Evolutionary conservation across 2,797 vertebrate genomes (phyloP), one percentile per base, ranked within the genome.

Genomic region (Gallinago nigripennis): DNA sequence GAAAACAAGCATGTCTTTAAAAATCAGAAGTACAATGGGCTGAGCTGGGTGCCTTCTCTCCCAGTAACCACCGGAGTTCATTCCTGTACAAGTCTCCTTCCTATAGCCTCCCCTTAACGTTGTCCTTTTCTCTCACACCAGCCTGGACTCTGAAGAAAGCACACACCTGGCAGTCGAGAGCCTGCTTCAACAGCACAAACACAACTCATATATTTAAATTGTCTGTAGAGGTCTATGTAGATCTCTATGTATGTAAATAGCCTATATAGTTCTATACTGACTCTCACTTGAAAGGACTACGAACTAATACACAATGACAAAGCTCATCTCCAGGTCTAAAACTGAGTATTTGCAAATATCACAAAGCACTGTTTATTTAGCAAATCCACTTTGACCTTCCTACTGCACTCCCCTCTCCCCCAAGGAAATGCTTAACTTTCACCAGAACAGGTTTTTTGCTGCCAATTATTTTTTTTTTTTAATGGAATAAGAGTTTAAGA

Each of bases 111-210:
- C 31, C 66, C n/a, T 48, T 27, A 14, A 3, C 3, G 2, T 0
- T 35, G 57, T 3, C n/a, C 50, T 54, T 25, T 20, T 35, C 35
- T 33, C 65, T 24, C 6, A 3, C 9, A 48, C 18, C 54, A 78
- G 31, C 8, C 19, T 0, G 8, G 31, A 4, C 15, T 12, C 30
- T 9, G 20, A 51, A 66, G 51, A 19, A 50, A 79, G 50, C 41
- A 12, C 5, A 39, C 0, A 0, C 3, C 45, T 46, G 31, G 8
- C 30, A 57, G 0, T 11, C 3, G 1, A 23, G 13, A 45, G 51
- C 12, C 31, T 24, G 14, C 46, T 41, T 45, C 17, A 65, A 31
- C 33, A 65, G 31, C 39, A 35, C 56, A 37, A 4, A 21, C 45
- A 50, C 18, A 39, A 41, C 2, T 18, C 5, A 7, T 1, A 1